Evolutionary conservation across 1,140 invertebrate genomes (phyloP).

Genomic region (Sipha flava): DNA sequence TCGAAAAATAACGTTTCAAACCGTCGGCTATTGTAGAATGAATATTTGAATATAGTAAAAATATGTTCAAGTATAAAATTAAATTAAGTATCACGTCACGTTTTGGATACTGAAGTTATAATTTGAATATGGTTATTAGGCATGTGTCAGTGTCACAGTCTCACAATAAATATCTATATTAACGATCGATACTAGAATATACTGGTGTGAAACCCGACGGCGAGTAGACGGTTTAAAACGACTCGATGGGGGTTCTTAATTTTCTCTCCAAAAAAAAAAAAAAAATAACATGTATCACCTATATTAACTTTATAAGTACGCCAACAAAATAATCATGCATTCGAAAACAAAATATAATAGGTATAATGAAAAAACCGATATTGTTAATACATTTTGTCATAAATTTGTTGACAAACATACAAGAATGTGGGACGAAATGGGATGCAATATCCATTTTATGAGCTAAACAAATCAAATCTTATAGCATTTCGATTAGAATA

Average conservation of each 20-base stretch:
- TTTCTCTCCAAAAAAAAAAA: neutral
- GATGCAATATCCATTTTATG: neutral
- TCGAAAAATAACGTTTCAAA: neutral
- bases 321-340: neutral
- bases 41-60: conserved; percentile 9
- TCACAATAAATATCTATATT: conserved; percentile 23
- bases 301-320: neutral
- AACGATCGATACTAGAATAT: conserved; percentile 1
- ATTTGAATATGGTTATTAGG: conserved; percentile 4
- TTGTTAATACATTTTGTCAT: neutral
- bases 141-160: conserved; percentile 16
- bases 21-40: neutral
- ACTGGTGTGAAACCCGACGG: conserved; percentile 13
- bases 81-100: conserved; percentile 13
- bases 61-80: neutral
- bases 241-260: conserved; percentile 8
- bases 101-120: neutral
- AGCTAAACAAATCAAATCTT: neutral
- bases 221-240: neutral
- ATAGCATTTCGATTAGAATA: neutral
- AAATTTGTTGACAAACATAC: neutral
- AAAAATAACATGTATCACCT: neutral
- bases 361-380: neutral
- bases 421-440: neutral
- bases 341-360: neutral